Evolutionary conservation across 2,797 vertebrate species (phyloP), one percentile per base, ranked within the genome.

Genomic region (Rallus crepitans): DNA sequence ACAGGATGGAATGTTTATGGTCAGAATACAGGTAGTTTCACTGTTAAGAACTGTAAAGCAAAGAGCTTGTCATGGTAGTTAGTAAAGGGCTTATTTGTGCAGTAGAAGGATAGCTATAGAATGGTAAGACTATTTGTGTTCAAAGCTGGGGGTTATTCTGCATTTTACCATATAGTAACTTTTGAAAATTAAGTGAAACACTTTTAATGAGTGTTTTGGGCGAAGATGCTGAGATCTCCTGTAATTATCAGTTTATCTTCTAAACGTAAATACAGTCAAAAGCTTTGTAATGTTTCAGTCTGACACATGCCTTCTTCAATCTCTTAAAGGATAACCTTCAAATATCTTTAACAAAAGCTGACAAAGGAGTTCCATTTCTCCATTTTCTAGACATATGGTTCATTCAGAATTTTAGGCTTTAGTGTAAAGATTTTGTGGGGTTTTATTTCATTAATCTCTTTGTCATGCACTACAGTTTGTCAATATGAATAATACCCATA

Each of bases 51-150:
- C 17, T 63, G 13, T 50, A 57, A 61, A 85, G 53, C 11, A 33
- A 87, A 76, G 39, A 64, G n/a, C 8, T 37, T 68, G 28, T 82
- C 31, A 31, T 25, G 16, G 45, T 33, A 37, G 15, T 52, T 68
- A 45, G 40, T 7, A 17, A 9, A 83, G 19, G 3, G 0, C 13
- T 57, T 87, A 24, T 45, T 94, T n/a, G 4, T 92, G 40, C 77
- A 89, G 40, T 27, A 79, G 55, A 90, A 30, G 40, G 25, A 80
- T 71, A 80, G 45, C 47, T 75, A 12, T 55, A 52, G 42, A 75
- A 75, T 25, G 35, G 15, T 84, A 90, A 61, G 20, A 63, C 7
- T 92, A 52, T 93, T 94, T 94, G 24, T 82, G 42, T 78, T 96
- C 59, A 90, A 55, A 73, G 47, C 60, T 79, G 30, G 61, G 90